Conservation (phyloP, 1,140 invertebrate genomes). For the Camponotus floridanus region DNA sequence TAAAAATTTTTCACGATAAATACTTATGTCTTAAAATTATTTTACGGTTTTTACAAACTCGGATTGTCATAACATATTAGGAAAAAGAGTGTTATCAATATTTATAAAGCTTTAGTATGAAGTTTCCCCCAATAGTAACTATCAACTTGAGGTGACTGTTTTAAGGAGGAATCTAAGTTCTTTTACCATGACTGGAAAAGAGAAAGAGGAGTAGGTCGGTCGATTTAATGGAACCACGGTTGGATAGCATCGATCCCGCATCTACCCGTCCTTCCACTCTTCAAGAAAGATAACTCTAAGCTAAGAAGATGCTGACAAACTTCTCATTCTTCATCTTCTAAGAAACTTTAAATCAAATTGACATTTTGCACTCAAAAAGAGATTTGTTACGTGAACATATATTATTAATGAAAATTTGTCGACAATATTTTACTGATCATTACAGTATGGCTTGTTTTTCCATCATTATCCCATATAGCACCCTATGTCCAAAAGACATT, state of each 20-base stretch:
- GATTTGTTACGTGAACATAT: conserved; percentile 24
- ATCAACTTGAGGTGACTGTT: conserved; percentile 28
- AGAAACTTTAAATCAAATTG: conserved; percentile 70
- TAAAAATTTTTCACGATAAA: not conserved
- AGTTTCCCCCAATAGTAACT: conserved; percentile 26
- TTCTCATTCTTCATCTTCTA: not conserved
- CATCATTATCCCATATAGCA: too few relatives aligned
- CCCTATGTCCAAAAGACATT: too few relatives aligned
- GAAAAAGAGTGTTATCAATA: not conserved
- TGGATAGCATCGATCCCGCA: conserved; percentile 36
- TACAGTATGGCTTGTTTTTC: too few relatives aligned
- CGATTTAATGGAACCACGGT: conserved; percentile 56
- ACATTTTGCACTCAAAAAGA: not conserved
- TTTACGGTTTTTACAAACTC: not conserved
- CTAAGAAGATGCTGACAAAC: conserved; percentile 1
- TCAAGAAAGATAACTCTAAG: not conserved
- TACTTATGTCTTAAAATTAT: not conserved
- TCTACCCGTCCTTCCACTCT: not conserved
- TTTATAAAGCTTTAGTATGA: conserved; percentile 34
- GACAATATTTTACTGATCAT: too few relatives aligned
- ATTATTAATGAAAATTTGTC: not conserved
- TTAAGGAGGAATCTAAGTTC: conserved; percentile 40
- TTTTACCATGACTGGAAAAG: not conserved
- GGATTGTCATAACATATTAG: conserved; percentile 6
- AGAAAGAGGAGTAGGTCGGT: conserved; percentile 39